Base-by-base conservation (phyloP, 2,888 invertebrate species). In the Rosalia funebris region DNA sequence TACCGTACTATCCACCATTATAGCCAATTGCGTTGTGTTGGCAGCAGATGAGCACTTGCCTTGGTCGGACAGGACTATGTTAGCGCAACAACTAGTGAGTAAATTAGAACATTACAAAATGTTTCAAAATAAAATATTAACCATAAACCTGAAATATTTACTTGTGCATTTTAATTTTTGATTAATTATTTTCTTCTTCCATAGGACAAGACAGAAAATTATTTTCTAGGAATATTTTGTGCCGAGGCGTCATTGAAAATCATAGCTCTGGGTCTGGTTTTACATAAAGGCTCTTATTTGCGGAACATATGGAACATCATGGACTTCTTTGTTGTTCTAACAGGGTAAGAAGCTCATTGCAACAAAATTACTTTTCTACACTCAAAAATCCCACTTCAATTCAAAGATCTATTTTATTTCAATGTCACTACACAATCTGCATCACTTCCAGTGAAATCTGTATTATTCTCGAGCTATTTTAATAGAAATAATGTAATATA, bases 261-360 rank as follows among this genome's bases (percentile, higher is more conserved):
- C 84, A 91, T 99, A 88, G 99, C 99, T 81, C 90, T 98, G 89
- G 99, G 99, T 87, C 98, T 99, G 89, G 93, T 95, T 87, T 90
- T 98, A 86, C 98, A 99, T 89, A 94, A 92, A 86, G 97, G 97
- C 84, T 96, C 99, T 83, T 99, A 99, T 88, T 92, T 99, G 85
- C 91, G 99, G 84, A 99, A 98, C 88, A 91, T 98, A 87, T 99
- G 99, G 99, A 99, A 99, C 91, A 96, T 99, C 84, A 98, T 99
- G 98, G 99, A 99, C 91, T 99, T 99, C 89, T 95, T 99, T 88
- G 99, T 99, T 84, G 99, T 99, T 85, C 95, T 99, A 82, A 99
- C 98, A 84, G 99, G 99, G 98, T 99, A 88, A 92, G 93, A 50
- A 50, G 17, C 9, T 16, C 16, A 10, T 25, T 25, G 9, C 37